phyloP scores from a whole-genome alignment of 2,888 invertebrate species.

The Erynnis tages region DNA sequence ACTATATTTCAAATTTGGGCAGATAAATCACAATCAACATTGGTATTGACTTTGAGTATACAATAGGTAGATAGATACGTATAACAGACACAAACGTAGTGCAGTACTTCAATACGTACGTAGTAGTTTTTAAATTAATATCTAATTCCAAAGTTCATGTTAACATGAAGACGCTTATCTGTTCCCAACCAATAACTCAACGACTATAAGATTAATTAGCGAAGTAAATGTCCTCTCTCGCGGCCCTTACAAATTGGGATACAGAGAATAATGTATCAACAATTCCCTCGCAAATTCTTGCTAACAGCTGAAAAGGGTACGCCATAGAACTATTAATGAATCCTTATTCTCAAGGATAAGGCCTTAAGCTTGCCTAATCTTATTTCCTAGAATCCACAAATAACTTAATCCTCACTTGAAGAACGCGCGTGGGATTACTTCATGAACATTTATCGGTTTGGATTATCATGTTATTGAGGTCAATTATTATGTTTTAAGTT shows the following conservation, averaged over 20 bases:
- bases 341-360: not conserved
- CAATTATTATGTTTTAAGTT: too few species aligned
- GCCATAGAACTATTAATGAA: slow-evolving; percentile 11
- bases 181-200: not conserved
- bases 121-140: not conserved
- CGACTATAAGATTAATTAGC: not conserved
- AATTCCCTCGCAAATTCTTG: slow-evolving; percentile 13
- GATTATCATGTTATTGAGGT: not conserved
- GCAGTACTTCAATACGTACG: too few species aligned
- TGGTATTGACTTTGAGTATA: too few species aligned
- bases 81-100: too few species aligned
- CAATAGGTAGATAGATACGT: too few species aligned
- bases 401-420: not conserved
- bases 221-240: not conserved
- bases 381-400: slow-evolving; percentile 2
- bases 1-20: too few species aligned
- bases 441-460: not conserved
- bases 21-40: too few species aligned
- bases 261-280: slow-evolving; percentile 13
- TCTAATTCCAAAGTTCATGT: not conserved
- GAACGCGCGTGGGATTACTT: not conserved
- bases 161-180: too few species aligned
- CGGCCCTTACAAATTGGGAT: slow-evolving; percentile 10
- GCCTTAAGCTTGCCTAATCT: slow-evolving; percentile 6
- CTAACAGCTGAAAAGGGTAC: slow-evolving; percentile 5